phyloP scores from a whole-genome alignment of 2,113 vertebrate species.

The Haemorhous mexicanus region DNA sequence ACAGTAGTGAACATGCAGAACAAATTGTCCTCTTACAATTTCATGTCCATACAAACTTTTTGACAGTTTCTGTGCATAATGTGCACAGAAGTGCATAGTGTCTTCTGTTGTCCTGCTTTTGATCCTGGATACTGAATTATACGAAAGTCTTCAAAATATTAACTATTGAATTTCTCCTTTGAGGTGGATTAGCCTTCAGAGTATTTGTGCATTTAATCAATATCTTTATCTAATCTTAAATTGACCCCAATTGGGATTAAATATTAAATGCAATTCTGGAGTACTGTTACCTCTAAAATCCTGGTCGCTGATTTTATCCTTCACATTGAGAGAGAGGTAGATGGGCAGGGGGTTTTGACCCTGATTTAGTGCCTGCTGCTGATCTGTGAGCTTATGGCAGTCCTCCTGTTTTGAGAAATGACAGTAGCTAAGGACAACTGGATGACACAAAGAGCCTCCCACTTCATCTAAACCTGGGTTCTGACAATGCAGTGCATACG shows the following conservation, averaged over 20 bases:
- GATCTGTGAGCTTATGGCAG: conserved; percentile 75
- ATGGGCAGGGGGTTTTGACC: conserved; percentile 86
- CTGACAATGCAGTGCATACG: rapidly evolving
- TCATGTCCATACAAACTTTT: neutral
- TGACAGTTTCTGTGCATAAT: neutral
- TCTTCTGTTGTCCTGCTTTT: neutral
- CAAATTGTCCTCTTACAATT: neutral
- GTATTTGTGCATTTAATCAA: neutral
- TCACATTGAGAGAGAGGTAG: conserved; percentile 85
- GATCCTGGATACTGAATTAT: neutral
- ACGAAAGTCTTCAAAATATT: neutral
- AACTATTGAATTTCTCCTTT: neutral
- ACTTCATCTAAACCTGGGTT: neutral
- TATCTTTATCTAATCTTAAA: neutral
- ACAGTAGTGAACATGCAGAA: neutral
- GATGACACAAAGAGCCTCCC: neutral
- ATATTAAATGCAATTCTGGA: neutral
- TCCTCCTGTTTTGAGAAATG: conserved; percentile 69
- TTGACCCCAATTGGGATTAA: neutral
- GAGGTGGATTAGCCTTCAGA: neutral
- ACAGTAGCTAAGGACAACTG: neutral
- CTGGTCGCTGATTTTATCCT: conserved; percentile 74
- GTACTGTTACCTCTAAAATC: conserved; percentile 76
- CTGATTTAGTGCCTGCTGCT: conserved; percentile 74
- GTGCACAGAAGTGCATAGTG: neutral